Percentiles rank a stretch among this genome's conserved stretches.
phyloP scores from a whole-genome alignment of 2,888 invertebrate species.

The Plagiodera versicolora region DNA sequence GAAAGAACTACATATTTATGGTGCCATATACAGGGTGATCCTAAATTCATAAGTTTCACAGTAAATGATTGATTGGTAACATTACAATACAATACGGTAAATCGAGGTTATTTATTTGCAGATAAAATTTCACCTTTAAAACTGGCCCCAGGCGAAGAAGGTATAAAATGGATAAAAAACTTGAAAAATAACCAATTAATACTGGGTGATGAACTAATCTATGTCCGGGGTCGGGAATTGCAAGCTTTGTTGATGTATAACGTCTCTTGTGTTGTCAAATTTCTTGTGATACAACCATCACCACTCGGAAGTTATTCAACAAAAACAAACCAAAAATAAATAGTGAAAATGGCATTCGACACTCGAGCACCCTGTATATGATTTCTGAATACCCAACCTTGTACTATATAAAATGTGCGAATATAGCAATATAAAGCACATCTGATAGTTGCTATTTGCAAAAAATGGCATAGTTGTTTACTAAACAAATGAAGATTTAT shows the following conservation, averaged over 20 bases:
- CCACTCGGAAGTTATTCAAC: constrained; percentile 1
- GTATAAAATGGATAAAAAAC: constrained; percentile 10
- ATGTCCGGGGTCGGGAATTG: constrained; percentile 5
- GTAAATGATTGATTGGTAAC: background rate
- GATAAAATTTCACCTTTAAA: constrained; percentile 16
- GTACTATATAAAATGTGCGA: constrained; percentile 7
- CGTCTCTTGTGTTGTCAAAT: constrained; percentile 4
- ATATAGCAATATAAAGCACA: constrained; percentile 6
- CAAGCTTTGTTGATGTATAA: background rate
- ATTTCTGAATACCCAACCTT: constrained; percentile 7
- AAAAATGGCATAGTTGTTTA: constrained; percentile 5
- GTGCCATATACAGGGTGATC: constrained; percentile 16
- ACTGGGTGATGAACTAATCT: constrained; percentile 13
- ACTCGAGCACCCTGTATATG: constrained; percentile 16
- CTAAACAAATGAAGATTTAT: background rate
- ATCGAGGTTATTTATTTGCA: constrained; percentile 13
- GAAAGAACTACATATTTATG: background rate
- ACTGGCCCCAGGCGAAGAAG: constrained; percentile 15
- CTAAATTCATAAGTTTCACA: background rate
- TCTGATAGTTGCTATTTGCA: background rate
- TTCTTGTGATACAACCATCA: constrained; percentile 4
- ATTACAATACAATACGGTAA: background rate
- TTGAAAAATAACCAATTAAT: constrained; percentile 12
- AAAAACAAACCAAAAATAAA: constrained; percentile 16
- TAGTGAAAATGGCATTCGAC: constrained; percentile 10